A percentile compares a stretch with the other conserved stretches of the same genome.
phyloP scores from a whole-genome alignment of 1,140 invertebrate species.

The Sitophilus oryzae region DNA sequence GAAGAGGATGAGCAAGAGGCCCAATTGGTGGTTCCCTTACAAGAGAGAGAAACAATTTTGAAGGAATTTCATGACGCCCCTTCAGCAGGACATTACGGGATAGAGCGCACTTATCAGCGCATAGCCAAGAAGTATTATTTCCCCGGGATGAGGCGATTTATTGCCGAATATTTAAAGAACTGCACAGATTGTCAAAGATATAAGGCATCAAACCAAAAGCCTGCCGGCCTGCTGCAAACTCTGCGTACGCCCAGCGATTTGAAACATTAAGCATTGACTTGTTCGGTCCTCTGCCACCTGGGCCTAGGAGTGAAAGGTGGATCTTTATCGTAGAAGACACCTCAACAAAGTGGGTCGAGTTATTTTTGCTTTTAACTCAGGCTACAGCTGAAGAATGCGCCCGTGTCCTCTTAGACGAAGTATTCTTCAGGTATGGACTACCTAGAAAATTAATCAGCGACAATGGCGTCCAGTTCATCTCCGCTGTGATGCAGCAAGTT shows the following conservation, averaged over 20 bases:
- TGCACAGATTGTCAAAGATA: constrained; percentile 25
- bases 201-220: constrained; percentile 28
- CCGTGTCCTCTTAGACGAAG: constrained; percentile 34
- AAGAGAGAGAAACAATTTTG: constrained; percentile 23
- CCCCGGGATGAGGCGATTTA: constrained; percentile 32
- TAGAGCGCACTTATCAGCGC: constrained; percentile 27
- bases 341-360: constrained; percentile 24
- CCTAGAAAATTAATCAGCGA: constrained; percentile 38
- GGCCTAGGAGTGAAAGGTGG: constrained; percentile 17
- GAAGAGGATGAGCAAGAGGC: constrained; percentile 32
- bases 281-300: constrained; percentile 29
- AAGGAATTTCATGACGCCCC: constrained; percentile 32
- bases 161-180: constrained; percentile 25
- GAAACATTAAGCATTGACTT: constrained; percentile 29
- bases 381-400: constrained; percentile 38
- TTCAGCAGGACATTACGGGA: constrained; percentile 33
- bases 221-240: constrained; percentile 26
- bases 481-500: constrained; percentile 33
- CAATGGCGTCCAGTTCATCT: constrained; percentile 42
- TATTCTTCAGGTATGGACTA: constrained; percentile 41
- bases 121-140: constrained; percentile 34
- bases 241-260: constrained; percentile 20
- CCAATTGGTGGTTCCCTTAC: constrained; percentile 27
- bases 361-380: constrained; percentile 19
- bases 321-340: constrained; percentile 31